Evolutionary conservation across 1,140 invertebrate species (phyloP).

Genomic region (Holcopasites calliopsidis): DNA sequence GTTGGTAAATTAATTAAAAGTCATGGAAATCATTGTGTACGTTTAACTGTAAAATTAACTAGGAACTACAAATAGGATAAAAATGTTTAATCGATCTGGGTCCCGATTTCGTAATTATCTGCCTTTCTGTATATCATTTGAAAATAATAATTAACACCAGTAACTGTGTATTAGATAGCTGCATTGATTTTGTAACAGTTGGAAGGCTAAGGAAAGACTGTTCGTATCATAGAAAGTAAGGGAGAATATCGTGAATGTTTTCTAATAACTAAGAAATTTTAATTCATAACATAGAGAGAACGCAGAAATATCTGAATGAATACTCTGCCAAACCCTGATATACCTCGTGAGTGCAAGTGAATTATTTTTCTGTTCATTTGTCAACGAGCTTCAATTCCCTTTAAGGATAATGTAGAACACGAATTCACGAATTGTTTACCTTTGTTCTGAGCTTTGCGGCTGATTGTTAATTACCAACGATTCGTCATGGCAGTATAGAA

Average conservation of each 20-base stretch:
- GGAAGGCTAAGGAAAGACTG: conserved; percentile 13
- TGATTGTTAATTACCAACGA: conserved; percentile 69
- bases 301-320: conserved; percentile 25
- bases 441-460: conserved; percentile 57
- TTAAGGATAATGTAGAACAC: conserved; percentile 28
- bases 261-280: conserved; percentile 20
- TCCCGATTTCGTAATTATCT: conserved; percentile 44
- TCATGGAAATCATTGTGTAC: conserved; percentile 57
- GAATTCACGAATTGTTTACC: conserved; percentile 20
- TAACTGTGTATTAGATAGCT: conserved; percentile 17
- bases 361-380: conserved; percentile 16
- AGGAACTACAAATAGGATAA: conserved; percentile 68
- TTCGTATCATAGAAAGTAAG: conserved; percentile 27
- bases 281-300: conserved; percentile 17
- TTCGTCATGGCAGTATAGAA: conserved; percentile 76
- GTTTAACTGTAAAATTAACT: conserved; percentile 62
- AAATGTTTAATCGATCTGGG: conserved; percentile 48
- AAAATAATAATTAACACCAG: conserved; percentile 8
- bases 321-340: conserved; percentile 18
- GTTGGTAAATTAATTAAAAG: conserved; percentile 69
- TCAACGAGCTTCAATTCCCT: conserved; percentile 50
- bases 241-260: conserved; percentile 1
- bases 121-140: conserved; percentile 4
- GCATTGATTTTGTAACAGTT: conserved; percentile 18
- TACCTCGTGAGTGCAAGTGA: conserved; percentile 20